phyloP scores from a whole-genome alignment of 1,140 invertebrate genomes.

The Frieseomelitta varia region DNA sequence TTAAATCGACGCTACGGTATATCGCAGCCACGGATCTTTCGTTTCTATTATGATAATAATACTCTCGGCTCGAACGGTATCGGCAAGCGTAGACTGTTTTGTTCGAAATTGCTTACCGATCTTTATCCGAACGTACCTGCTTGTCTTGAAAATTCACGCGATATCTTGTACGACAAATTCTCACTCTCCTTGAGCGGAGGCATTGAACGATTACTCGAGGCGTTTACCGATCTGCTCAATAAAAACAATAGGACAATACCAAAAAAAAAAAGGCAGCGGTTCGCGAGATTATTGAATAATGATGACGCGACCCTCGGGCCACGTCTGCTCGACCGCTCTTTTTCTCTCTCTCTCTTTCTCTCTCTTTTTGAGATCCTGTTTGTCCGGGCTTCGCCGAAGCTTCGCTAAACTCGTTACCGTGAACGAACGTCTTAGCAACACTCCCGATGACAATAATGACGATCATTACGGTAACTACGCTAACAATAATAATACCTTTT shows the following conservation, averaged over 20 bases:
- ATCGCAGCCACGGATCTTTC: constrained; percentile 7
- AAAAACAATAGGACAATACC: neutral
- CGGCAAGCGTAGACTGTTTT: neutral
- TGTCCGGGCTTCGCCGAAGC: neutral
- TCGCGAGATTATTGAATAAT: constrained; percentile 72
- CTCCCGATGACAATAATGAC: constrained; percentile 60
- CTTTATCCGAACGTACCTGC: neutral
- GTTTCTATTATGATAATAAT: neutral
- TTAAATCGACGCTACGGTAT: neutral
- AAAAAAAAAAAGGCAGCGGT: neutral
- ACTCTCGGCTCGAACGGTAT: neutral
- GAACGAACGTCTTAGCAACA: constrained; percentile 48
- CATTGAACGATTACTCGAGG: neutral
- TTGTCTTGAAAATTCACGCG: neutral
- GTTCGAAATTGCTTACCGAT: constrained; percentile 13
- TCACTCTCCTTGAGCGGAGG: neutral
- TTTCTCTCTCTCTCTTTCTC: constrained; percentile 2
- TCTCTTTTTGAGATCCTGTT: neutral
- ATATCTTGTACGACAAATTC: neutral
- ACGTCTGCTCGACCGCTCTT: constrained; percentile 29
- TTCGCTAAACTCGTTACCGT: constrained; percentile 21
- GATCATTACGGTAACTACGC: constrained; percentile 59
- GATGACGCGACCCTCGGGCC: constrained; percentile 63
- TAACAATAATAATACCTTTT: constrained; percentile 57
- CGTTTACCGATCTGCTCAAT: neutral